Evolutionary conservation across 2,888 invertebrate genomes (phyloP).

Genomic region (Eupithecia inturbata): DNA sequence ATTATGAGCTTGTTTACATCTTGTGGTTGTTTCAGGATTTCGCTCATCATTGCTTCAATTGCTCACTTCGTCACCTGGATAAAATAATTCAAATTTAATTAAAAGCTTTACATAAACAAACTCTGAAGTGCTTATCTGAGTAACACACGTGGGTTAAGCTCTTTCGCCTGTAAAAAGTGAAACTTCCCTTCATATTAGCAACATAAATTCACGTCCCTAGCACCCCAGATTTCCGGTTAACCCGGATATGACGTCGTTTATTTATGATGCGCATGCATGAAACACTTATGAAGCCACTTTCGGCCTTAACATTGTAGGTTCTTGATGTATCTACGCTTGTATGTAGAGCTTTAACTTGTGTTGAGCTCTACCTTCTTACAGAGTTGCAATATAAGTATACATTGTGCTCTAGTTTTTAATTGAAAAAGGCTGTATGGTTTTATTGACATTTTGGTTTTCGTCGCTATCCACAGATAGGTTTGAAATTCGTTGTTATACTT

Average conservation of each 20-base stretch:
- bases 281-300: constrained; percentile 51
- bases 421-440: background rate
- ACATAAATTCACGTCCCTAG: constrained; percentile 55
- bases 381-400: background rate
- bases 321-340: background rate
- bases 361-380: background rate
- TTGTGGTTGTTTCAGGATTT: too few relatives aligned
- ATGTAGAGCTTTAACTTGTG: background rate
- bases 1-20: too few relatives aligned
- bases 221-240: constrained; percentile 52
- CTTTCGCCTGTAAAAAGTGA: background rate
- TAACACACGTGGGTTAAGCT: background rate
- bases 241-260: constrained; percentile 54
- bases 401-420: background rate
- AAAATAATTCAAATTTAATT: background rate
- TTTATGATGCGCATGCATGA: constrained; percentile 66
- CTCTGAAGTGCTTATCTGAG: background rate
- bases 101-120: background rate
- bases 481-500: background rate
- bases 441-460: background rate
- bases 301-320: background rate
- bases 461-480: background rate
- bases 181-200: constrained; percentile 49
- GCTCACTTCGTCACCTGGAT: background rate
- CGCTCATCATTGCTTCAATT: too few relatives aligned